Base-by-base conservation (phyloP, 2,888 invertebrate species). In the Xylota segnis region DNA sequence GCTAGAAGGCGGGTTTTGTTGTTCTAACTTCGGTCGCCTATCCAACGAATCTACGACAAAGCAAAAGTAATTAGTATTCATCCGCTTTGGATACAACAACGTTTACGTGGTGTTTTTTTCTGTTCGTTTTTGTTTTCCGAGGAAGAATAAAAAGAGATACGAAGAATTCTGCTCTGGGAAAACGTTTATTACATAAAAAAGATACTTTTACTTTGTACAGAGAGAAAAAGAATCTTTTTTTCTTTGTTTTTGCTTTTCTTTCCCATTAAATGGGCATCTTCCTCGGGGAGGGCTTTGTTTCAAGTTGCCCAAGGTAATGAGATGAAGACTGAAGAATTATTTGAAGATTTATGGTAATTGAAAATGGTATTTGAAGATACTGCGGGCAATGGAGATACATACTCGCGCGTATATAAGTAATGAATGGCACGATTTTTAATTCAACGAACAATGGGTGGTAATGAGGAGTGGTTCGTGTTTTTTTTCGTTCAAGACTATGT, bases 41-140 rank as follows among this genome's bases (percentile, higher is more conserved):
- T 12, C 29, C 10, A 27, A 47, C 9, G 12, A 45, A 12, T 18
- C 40, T 40, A 27, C 34, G 27, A 72, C 61, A 54, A 79, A 66
- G 58, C 18, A 45, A 74, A 74, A 66, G 77, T 78, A 83, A 83
- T 83, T 78, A 78, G 83, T 56, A 77, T 54, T 66, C 66, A 65
- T 76, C 52, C 71, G 70, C 45, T 27, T 32, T 65, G 58, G 34
- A 52, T 71, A 70, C 50, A 9, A 59, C 34, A 2, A n/a, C n/a
- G 6, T 16, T 4, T 18, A 6, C 32, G 32, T 5, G 3, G 1
- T 23, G 1, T 23, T 23, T 23, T 23, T 12, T 23, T 43, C 43
- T 23, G 23, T 27, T 34, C 6, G 14, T 32, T 32, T 16, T 34
- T 63, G 52, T 74, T 9, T 74, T 59, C 45, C 0, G 45, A 61